Conservation (phyloP, 2,888 invertebrate species). For the Diaperis boleti region DNA sequence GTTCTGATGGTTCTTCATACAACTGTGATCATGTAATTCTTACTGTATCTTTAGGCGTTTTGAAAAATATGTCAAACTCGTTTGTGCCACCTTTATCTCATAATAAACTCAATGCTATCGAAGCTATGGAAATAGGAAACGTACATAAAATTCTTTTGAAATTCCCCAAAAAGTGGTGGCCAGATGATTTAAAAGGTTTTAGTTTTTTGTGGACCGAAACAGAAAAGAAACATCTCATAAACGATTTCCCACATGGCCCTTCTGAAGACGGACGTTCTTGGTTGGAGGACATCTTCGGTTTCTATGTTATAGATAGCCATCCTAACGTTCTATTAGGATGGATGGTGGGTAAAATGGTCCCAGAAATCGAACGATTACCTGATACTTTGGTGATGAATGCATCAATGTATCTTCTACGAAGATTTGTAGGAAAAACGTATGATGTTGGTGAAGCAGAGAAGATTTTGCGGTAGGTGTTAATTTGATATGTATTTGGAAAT, state of each 20-base stretch:
- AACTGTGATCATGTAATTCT: slow-evolving; percentile 75
- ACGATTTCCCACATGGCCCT: slow-evolving; percentile 57
- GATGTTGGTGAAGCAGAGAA: slow-evolving; percentile 67
- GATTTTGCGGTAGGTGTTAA: slow-evolving; percentile 55
- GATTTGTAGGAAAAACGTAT: slow-evolving; percentile 68
- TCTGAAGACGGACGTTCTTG: slow-evolving; percentile 65
- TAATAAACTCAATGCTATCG: slow-evolving; percentile 70
- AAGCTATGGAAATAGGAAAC: slow-evolving; percentile 73
- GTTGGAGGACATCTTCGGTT: slow-evolving; percentile 76
- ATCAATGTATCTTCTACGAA: slow-evolving; percentile 68
- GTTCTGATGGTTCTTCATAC: slow-evolving; percentile 69
- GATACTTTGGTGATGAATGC: slow-evolving; percentile 70
- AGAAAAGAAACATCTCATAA: slow-evolving; percentile 61
- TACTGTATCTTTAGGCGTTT: slow-evolving; percentile 77
- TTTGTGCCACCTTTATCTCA: slow-evolving; percentile 72
- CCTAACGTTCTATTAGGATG: slow-evolving; percentile 77
- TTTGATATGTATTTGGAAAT: not conserved
- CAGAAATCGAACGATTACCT: slow-evolving; percentile 72
- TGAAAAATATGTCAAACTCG: slow-evolving; percentile 70
- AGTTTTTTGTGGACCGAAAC: slow-evolving; percentile 71
- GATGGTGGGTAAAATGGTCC: slow-evolving; percentile 75
- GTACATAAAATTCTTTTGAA: slow-evolving; percentile 77
- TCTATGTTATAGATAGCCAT: slow-evolving; percentile 75
- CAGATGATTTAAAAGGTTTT: slow-evolving; percentile 68
- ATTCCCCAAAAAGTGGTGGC: slow-evolving; percentile 77